These are phyloP conservation scores for Anneissia japonica DNA, from an alignment of 35 echinoderm and acorn worm species.

Conservation along the genomic window DNA sequence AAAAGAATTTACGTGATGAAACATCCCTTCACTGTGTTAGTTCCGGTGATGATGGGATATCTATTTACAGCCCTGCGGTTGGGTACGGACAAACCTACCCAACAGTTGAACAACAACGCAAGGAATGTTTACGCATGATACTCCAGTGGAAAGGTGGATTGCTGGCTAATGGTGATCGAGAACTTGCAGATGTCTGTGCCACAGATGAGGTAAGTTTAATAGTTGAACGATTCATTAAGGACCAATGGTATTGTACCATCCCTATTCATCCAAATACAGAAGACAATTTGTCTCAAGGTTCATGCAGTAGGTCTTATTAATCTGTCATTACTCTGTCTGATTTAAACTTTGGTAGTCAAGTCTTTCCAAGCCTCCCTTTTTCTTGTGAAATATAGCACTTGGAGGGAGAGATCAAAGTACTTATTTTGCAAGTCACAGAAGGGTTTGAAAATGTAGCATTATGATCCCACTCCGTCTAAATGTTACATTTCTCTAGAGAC, in stretches of 20 bases:
- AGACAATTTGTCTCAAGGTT: neutral
- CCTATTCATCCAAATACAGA: neutral
- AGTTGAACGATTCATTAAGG: neutral
- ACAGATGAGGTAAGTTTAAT: conserved; percentile 57
- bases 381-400: neutral
- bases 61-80: conserved; percentile 39
- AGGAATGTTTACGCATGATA: conserved; percentile 72
- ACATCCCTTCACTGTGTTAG: conserved; percentile 83
- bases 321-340: neutral
- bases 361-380: neutral
- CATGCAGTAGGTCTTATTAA: neutral
- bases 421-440: too few relatives aligned
- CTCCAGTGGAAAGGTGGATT: conserved; percentile 67
- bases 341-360: neutral
- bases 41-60: conserved; percentile 50
- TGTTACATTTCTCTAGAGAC: too few relatives aligned
- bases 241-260: neutral
- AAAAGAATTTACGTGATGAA: conserved; percentile 72
- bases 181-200: conserved; percentile 75
- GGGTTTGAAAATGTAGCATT: too few relatives aligned
- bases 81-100: conserved; percentile 69
- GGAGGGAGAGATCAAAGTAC: too few relatives aligned
- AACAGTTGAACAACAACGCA: conserved; percentile 61
- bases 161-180: conserved; percentile 78
- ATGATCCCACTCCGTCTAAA: too few relatives aligned